phyloP scores from a whole-genome alignment of 2,888 invertebrate species.

The Sinotaia quadrata region DNA sequence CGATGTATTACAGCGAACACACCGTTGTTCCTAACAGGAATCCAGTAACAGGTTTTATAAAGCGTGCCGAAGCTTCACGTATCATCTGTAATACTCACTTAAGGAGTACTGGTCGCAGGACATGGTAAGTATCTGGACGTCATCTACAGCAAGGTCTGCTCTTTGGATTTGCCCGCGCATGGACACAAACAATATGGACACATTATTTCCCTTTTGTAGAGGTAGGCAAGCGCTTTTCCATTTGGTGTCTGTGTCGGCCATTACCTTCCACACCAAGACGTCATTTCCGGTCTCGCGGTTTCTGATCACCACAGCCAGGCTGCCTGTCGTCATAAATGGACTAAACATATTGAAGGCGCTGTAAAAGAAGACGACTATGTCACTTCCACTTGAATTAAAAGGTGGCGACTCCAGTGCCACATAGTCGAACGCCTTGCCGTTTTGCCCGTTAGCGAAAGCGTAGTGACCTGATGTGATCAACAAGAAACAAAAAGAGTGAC shows the following conservation, averaged over 20 bases:
- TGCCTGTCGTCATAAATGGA: constrained; percentile 31
- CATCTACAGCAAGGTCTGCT: constrained; percentile 58
- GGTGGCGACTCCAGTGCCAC: constrained; percentile 44
- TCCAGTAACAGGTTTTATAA: neutral
- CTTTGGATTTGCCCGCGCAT: constrained; percentile 40
- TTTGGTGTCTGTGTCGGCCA: constrained; percentile 37
- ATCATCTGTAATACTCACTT: constrained; percentile 9
- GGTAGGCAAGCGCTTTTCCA: constrained; percentile 50
- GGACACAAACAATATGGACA: constrained; percentile 48
- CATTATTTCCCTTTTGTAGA: constrained; percentile 40
- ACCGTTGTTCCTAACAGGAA: neutral
- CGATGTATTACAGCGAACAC: neutral
- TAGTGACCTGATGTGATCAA: constrained; percentile 51
- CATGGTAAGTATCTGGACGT: constrained; percentile 40
- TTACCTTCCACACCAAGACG: constrained; percentile 32
- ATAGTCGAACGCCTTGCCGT: constrained; percentile 42
- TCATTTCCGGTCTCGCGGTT: constrained; percentile 12
- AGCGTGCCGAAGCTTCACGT: neutral
- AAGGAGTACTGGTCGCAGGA: constrained; percentile 35
- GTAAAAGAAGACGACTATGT: constrained; percentile 53
- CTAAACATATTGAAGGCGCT: constrained; percentile 43
- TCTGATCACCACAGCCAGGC: constrained; percentile 34
- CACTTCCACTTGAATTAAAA: constrained; percentile 41
- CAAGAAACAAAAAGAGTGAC: neutral
- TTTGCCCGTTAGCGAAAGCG: constrained; percentile 52